Evolutionary conservation across 2,113 vertebrate species (phyloP).

Genomic region (Gallinago paraguaiae): DNA sequence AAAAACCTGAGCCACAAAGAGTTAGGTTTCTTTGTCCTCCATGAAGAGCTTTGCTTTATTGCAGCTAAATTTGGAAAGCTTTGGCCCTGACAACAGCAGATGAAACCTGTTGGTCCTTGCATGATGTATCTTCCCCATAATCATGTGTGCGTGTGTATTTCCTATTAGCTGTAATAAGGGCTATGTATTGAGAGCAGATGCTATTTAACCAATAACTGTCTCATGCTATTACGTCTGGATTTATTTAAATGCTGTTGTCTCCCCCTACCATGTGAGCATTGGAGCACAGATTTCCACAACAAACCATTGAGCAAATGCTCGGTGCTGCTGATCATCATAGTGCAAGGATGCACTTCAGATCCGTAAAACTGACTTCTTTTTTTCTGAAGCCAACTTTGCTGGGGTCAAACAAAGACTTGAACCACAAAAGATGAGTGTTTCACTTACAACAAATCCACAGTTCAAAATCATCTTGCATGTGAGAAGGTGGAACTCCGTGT

Average conservation of each 20-base stretch:
- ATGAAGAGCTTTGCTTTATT: neutral
- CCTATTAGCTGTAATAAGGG: constrained; percentile 26
- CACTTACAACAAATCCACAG: neutral
- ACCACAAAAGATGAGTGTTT: neutral
- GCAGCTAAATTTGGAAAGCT: constrained; percentile 5
- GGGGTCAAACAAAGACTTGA: neutral
- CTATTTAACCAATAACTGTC: constrained; percentile 42
- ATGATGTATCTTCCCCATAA: constrained; percentile 8
- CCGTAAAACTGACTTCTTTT: neutral
- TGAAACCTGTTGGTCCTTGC: neutral
- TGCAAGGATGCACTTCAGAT: neutral
- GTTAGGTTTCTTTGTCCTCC: neutral
- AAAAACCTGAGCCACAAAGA: neutral
- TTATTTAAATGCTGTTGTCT: constrained; percentile 33
- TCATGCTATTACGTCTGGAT: neutral
- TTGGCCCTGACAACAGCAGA: neutral
- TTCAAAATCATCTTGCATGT: neutral
- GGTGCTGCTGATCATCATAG: neutral
- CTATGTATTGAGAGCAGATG: constrained; percentile 36
- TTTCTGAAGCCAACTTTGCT: neutral
- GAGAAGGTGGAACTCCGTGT: neutral
- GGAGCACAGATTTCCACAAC: neutral
- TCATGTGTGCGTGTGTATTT: neutral
- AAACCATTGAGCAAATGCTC: neutral
- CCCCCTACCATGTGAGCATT: neutral